Conservation (phyloP, 23 tunicate species). For the Styela plicata region DNA sequence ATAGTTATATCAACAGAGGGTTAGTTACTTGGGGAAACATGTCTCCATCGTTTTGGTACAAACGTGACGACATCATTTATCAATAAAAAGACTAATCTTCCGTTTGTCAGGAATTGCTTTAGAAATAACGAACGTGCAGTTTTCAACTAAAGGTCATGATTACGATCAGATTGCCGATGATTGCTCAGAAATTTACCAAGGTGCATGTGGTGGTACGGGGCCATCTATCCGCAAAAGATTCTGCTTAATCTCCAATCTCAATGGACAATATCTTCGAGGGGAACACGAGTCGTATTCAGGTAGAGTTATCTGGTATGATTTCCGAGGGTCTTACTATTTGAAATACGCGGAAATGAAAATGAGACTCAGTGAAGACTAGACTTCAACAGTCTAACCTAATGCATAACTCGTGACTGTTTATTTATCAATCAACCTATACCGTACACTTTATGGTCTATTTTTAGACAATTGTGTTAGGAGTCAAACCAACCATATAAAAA, state of each 20-base stretch:
- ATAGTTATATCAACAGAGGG: no score
- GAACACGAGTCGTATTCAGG: background rate
- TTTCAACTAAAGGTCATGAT: slow-evolving; percentile 17
- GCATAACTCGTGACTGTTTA: no score
- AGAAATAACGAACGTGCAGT: slow-evolving; percentile 1
- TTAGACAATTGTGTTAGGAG: no score
- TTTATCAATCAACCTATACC: no score
- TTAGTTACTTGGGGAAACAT: no score
- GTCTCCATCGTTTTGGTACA: no score
- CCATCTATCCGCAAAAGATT: background rate
- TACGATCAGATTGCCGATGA: background rate
- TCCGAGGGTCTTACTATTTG: slow-evolving; percentile 5
- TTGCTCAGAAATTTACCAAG: slow-evolving; percentile 1
- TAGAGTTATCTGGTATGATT: slow-evolving; percentile 1
- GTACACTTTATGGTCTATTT: no score
- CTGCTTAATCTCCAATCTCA: background rate
- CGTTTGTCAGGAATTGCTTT: background rate
- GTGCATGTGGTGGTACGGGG: background rate
- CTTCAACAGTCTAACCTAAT: no score
- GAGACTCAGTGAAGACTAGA: background rate
- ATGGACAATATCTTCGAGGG: slow-evolving; percentile 1
- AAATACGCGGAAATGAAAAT: slow-evolving; percentile 17
- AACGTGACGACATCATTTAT: background rate
- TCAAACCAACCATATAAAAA: no score
- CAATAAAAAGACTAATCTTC: background rate